These are phyloP conservation scores for Anarrhichthys ocellatus DNA, from an alignment of 2,113 vertebrate genomes.

Conservation along the genomic window DNA sequence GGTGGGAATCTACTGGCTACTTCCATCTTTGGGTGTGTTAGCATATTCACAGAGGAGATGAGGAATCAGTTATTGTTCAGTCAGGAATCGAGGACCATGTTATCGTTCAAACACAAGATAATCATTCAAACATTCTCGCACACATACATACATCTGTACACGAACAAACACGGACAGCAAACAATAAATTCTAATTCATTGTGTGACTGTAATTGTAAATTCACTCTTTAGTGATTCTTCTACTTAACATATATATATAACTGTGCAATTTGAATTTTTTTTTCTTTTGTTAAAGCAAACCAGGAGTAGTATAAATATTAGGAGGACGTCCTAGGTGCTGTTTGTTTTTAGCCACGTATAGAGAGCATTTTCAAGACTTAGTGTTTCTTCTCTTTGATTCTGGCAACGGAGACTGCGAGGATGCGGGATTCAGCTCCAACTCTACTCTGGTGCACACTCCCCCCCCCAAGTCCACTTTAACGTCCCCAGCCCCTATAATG, in stretches of 20 bases:
- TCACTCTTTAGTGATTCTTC: conserved; percentile 72
- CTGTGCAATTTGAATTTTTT: conserved; percentile 69
- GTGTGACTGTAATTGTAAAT: conserved; percentile 64
- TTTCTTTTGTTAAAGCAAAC: conserved; percentile 60
- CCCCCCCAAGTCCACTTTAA: conserved; percentile 29
- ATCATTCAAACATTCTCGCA: not conserved
- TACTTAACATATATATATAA: conserved; percentile 67
- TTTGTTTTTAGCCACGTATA: conserved; percentile 5
- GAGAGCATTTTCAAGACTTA: conserved; percentile 26
- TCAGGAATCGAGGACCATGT: conserved; percentile 57
- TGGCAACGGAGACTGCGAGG: not conserved
- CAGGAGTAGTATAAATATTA: conserved; percentile 64
- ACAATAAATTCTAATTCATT: conserved; percentile 41
- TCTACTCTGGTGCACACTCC: not conserved
- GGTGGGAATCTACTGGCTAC: conserved; percentile 21
- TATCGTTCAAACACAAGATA: conserved; percentile 9
- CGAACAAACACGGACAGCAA: conserved; percentile 42
- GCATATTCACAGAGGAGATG: conserved; percentile 53
- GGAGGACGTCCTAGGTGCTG: conserved; percentile 40
- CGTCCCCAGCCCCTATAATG: conserved; percentile 58
- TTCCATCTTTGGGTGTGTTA: conserved; percentile 58
- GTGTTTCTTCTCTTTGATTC: conserved; percentile 7
- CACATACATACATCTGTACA: conserved; percentile 35
- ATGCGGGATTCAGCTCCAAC: conserved; percentile 6
- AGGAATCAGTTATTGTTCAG: conserved; percentile 72